Evolutionary conservation across 1,140 invertebrate species (phyloP).

Genomic region (Phocides pigmalion): DNA sequence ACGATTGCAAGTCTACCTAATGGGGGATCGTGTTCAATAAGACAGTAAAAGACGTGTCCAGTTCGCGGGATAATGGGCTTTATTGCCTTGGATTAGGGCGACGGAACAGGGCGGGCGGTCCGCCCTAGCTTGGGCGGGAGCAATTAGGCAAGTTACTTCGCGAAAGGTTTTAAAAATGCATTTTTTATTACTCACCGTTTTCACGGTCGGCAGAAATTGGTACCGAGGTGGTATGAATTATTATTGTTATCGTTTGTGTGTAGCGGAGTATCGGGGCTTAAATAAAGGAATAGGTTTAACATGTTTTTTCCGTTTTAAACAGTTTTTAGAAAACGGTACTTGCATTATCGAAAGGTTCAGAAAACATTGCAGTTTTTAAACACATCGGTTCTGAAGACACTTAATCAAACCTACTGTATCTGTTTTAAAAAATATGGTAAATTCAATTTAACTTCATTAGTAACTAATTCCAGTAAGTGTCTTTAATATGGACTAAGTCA

Average conservation of each 20-base stretch:
- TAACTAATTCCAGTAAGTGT: too few species aligned
- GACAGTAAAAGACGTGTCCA: constrained; percentile 66
- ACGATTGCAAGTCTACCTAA: constrained; percentile 67
- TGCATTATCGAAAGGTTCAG: too few species aligned
- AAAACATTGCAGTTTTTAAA: too few species aligned
- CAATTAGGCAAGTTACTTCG: constrained; percentile 66
- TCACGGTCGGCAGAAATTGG: constrained; percentile 44
- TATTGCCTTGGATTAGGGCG: constrained; percentile 50
- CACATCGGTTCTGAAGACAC: too few species aligned
- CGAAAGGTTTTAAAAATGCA: constrained; percentile 64
- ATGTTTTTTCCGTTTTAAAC: too few species aligned
- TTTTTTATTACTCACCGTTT: constrained; percentile 59
- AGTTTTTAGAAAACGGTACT: too few species aligned
- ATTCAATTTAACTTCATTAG: too few species aligned
- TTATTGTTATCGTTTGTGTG: not conserved
- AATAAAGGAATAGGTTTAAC: constrained; percentile 13
- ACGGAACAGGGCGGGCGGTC: constrained; percentile 58
- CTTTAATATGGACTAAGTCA: too few species aligned
- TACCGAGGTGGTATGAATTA: constrained; percentile 19
- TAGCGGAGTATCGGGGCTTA: not conserved
- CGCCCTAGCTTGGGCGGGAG: constrained; percentile 70
- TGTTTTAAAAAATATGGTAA: too few species aligned
- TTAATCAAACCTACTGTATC: too few species aligned
- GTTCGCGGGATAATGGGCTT: constrained; percentile 53
- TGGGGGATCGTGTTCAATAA: constrained; percentile 58